Conservation (phyloP, 2,113 vertebrate genomes). For the Cebidichthys violaceus region DNA sequence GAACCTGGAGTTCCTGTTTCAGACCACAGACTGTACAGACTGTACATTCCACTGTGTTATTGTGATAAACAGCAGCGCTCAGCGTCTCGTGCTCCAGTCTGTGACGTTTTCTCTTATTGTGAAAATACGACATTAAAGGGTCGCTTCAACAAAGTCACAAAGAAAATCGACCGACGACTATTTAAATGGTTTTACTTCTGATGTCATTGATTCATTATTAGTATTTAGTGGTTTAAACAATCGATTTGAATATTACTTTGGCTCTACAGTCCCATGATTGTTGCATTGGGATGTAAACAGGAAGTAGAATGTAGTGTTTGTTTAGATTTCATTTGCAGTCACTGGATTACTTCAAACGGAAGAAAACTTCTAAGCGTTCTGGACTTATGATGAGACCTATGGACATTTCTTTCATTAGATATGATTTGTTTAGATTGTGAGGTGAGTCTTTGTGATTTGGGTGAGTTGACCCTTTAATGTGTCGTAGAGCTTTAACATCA, state of each 20-base stretch:
- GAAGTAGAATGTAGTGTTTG: neutral
- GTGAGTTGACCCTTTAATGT: conserved; percentile 18
- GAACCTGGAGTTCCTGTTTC: neutral
- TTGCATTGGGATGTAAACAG: neutral
- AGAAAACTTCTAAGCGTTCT: too few species aligned
- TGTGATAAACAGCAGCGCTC: neutral
- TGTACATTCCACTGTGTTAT: conserved; percentile 20
- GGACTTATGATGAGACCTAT: too few species aligned
- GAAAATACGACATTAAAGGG: too few species aligned
- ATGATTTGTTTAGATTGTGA: too few species aligned
- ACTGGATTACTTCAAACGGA: neutral
- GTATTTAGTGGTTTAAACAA: neutral
- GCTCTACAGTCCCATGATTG: neutral
- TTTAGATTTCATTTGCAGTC: neutral
- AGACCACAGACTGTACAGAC: conserved; percentile 30
- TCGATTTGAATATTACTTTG: too few species aligned
- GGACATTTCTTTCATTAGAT: neutral
- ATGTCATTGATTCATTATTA: neutral
- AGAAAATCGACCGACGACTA: too few species aligned
- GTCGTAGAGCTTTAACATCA: neutral
- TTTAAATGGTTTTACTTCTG: too few species aligned
- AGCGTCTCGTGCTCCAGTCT: neutral
- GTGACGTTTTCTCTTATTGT: neutral
- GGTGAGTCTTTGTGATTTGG: conserved; percentile 44
- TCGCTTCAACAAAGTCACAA: conserved; percentile 14